Conservation (phyloP, 1,140 invertebrate species). For the Drosophila grimshawi region DNA sequence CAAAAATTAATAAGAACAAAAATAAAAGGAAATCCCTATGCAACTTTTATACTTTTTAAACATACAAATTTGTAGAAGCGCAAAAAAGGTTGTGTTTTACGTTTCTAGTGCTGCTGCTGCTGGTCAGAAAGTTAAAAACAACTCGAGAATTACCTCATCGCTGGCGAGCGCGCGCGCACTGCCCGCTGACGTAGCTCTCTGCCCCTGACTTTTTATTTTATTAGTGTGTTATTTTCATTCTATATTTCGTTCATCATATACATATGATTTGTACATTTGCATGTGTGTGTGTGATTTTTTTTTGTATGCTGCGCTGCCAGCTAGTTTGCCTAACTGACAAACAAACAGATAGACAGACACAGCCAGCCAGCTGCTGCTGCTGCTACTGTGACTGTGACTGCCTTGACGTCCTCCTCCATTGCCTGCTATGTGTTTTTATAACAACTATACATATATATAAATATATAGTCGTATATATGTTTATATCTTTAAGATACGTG, state of each 20-base stretch:
- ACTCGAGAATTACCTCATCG: slow-evolving; percentile 77
- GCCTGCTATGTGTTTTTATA: slow-evolving; percentile 16
- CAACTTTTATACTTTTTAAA: slow-evolving; percentile 6
- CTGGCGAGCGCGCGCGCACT: slow-evolving; percentile 36
- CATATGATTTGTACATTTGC: slow-evolving; percentile 57
- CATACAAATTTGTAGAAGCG: slow-evolving; percentile 14
- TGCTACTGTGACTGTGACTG: slow-evolving; percentile 12
- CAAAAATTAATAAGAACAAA: slow-evolving; percentile 24
- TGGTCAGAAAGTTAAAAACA: slow-evolving; percentile 49
- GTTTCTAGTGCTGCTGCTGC: slow-evolving; percentile 1
- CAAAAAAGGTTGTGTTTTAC: slow-evolving; percentile 26
- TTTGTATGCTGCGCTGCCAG: slow-evolving; percentile 41
- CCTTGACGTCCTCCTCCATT: slow-evolving; percentile 8
- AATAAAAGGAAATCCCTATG: slow-evolving; percentile 25
- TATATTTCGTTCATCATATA: slow-evolving; percentile 61
- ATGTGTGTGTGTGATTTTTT: slow-evolving; percentile 4
- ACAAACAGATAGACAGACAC: too few relatives aligned
- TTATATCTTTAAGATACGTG: slow-evolving; percentile 63
- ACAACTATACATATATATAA: slow-evolving; percentile 9
- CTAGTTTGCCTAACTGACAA: slow-evolving; percentile 31
- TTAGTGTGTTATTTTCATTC: slow-evolving; percentile 51
- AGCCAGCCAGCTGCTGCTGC: slow-evolving; percentile 27
- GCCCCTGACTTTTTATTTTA: slow-evolving; percentile 77
- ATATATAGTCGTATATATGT: not conserved
- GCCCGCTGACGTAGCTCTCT: slow-evolving; percentile 58